phyloP scores from a whole-genome alignment of 2,888 invertebrate species.

The Spisula solida region DNA sequence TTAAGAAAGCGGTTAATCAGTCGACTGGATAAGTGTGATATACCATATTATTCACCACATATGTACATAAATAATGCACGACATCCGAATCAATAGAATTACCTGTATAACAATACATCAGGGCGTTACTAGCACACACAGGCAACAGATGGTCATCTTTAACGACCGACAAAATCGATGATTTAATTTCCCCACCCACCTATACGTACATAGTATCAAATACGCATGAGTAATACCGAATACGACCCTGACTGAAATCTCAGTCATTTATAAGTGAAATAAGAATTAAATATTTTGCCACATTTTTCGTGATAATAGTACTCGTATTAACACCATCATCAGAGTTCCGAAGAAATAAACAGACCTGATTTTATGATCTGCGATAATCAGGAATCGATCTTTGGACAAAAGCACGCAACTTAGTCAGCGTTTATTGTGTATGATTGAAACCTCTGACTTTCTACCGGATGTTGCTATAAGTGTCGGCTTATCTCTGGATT shows the following conservation, averaged over 20 bases:
- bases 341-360: not conserved
- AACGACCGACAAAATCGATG: not conserved
- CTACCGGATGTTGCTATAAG: too few relatives aligned
- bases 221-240: not conserved
- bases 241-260: not conserved
- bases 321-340: too few relatives aligned
- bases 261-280: not conserved
- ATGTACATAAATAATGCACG: not conserved
- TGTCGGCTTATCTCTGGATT: too few relatives aligned
- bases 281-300: not conserved
- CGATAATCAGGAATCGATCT: not conserved
- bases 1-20: too few relatives aligned
- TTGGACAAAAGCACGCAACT: not conserved
- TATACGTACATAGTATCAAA: not conserved
- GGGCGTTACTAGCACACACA: not conserved
- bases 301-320: too few relatives aligned
- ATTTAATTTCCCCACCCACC: not conserved
- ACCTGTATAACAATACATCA: constrained; percentile 7
- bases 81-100: not conserved
- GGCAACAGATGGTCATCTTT: constrained; percentile 39
- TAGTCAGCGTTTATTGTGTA: not conserved
- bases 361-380: not conserved
- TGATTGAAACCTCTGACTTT: not conserved
- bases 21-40: too few relatives aligned
- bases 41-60: not conserved